These are phyloP conservation scores for Ommatoiulus sabulosus DNA, from an alignment of 2,888 invertebrate genomes.

Conservation along the genomic window DNA sequence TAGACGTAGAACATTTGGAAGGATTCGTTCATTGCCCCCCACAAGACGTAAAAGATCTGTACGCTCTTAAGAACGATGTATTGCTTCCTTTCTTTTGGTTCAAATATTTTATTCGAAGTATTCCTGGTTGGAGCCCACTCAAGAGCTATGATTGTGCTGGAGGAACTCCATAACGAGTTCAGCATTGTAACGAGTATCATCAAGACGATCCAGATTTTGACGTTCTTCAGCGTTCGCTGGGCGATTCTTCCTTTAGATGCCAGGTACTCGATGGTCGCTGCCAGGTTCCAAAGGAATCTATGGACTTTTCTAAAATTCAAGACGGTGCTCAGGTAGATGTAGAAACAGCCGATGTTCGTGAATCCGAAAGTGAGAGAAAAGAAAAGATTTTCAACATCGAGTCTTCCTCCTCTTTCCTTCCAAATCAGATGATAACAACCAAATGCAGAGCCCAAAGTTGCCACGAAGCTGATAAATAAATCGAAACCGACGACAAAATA, in stretches of 20 bases:
- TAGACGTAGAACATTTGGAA: background rate
- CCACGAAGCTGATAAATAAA: background rate
- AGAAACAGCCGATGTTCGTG: background rate
- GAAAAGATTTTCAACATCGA: background rate
- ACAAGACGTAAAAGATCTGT: background rate
- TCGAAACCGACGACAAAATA: background rate
- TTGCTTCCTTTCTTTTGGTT: background rate
- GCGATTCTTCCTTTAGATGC: background rate
- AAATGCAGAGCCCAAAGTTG: background rate
- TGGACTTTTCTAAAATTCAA: background rate
- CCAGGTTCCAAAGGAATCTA: background rate
- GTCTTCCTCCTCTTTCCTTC: background rate
- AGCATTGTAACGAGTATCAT: background rate
- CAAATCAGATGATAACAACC: background rate
- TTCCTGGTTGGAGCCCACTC: background rate
- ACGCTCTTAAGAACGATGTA: too few species aligned
- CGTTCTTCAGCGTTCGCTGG: background rate
- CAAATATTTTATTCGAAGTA: background rate
- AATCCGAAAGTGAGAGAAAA: background rate
- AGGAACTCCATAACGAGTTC: background rate
- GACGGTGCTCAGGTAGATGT: background rate
- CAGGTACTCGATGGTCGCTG: background rate
- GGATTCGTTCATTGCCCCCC: background rate
- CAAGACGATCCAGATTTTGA: background rate
- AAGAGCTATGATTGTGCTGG: background rate